Base-by-base conservation (phyloP, 2,888 invertebrate genomes). In the Dicroscelio sp. region DNA sequence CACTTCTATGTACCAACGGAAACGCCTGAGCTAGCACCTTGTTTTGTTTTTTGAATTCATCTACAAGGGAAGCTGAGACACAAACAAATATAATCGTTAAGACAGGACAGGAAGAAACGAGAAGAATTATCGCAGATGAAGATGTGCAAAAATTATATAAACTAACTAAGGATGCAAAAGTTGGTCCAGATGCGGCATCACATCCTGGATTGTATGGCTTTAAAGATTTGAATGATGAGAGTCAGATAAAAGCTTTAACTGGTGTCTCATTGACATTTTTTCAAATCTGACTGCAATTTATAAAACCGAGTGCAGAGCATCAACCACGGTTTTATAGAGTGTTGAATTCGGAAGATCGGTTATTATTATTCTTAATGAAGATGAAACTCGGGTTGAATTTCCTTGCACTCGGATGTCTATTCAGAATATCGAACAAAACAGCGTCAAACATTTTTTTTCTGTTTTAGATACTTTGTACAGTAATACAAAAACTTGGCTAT, bases 401-500 rank as follows among this genome's bases (percentile, higher is more conserved):
- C 58, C 27, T 67, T 23, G 88, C 84, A 23, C 17, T 92, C 8
- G 86, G 89, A 20, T 75, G 79, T 31, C 33, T 92, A 0, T 93
- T 93, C 76, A 27, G 48, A 23, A 69, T 93, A 30, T 75, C 87
- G 0, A 25, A 65, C n/a, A 52, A 27, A n/a, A 90, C 92, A 2
- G 92, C 90, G 20, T 48, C 90, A 1, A 80, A 48, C 30, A 14
- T 73, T 48, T 73, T 73, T 48, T 20, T 30, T 52, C 1, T 20
- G 33, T 75, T n/a, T 20, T 75, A 20, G 35, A 76, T 35, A 76
- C 58, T 17, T 55, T 73, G 30, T 73, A 73, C 35, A 20, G 35
- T 12, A 85, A 79, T 8, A 92, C 92, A 4, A 58, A 82, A 86
- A 87, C 76, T 6, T 91, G 91, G 91, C 78, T 93, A 58, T 93